Conservation (phyloP, 2,113 vertebrate species). For the Lampris megalopsis region DNA sequence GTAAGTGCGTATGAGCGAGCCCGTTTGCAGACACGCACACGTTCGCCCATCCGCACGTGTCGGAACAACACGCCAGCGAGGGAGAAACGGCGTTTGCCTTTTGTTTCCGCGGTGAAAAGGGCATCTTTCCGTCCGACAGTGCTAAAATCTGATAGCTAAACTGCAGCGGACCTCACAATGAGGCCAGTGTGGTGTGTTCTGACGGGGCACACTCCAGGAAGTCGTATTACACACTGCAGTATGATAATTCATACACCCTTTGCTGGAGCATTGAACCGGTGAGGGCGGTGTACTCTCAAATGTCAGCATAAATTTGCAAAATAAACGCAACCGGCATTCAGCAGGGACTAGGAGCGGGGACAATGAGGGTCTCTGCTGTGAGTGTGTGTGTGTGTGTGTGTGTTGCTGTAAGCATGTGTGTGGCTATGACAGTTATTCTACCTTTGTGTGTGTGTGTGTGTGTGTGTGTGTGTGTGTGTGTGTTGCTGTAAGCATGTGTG, state of each 20-base stretch:
- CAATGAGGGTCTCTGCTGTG: constrained; percentile 68
- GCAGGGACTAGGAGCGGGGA: constrained; percentile 75
- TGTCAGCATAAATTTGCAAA: constrained; percentile 88
- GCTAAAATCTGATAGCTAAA: constrained; percentile 52
- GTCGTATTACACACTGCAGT: constrained; percentile 82
- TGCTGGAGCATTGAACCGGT: constrained; percentile 79
- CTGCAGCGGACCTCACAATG: constrained; percentile 48
- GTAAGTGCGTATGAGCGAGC: constrained; percentile 53
- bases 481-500: constrained; percentile 37
- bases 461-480: constrained; percentile 12
- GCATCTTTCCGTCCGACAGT: constrained; percentile 61
- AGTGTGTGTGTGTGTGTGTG: constrained; percentile 40
- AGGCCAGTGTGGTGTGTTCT: constrained; percentile 65
- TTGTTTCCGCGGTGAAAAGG: constrained; percentile 58
- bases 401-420: constrained; percentile 39
- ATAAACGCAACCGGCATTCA: constrained; percentile 80
- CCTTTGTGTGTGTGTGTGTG: constrained; percentile 8
- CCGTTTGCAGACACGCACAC: constrained; percentile 48
- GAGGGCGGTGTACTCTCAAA: constrained; percentile 82
- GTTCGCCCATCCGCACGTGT: constrained; percentile 58
- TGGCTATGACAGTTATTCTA: constrained; percentile 46
- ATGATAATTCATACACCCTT: constrained; percentile 83
- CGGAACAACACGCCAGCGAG: constrained; percentile 51
- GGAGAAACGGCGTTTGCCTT: constrained; percentile 36
- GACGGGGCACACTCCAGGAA: constrained; percentile 81